These are phyloP conservation scores for Petromus typicus DNA, from an alignment of 2,113 vertebrate genomes.

Conservation along the genomic window DNA sequence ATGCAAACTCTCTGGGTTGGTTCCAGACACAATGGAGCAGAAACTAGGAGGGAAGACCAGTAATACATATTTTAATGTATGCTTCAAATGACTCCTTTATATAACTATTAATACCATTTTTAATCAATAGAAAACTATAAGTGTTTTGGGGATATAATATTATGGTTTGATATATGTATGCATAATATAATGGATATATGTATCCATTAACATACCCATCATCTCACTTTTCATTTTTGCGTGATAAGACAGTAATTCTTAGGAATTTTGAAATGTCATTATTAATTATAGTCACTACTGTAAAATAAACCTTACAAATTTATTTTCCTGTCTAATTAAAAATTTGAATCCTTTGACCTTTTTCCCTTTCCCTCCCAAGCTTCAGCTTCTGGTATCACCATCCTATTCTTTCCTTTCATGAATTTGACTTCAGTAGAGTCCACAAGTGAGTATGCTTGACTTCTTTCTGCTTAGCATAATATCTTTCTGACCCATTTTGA, in stretches of 20 bases:
- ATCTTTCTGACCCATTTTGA: neutral
- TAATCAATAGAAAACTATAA: neutral
- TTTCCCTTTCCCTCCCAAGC: neutral
- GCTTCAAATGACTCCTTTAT: neutral
- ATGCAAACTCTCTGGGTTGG: neutral
- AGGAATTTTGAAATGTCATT: neutral
- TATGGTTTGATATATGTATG: neutral
- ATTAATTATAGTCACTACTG: neutral
- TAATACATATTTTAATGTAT: neutral
- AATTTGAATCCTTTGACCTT: neutral
- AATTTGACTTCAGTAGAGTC: neutral
- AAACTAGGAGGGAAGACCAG: neutral
- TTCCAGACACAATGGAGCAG: neutral
- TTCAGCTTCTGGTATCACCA: neutral
- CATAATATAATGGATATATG: too few relatives aligned
- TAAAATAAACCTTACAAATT: neutral
- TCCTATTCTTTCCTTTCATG: neutral
- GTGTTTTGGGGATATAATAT: neutral
- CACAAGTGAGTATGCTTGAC: neutral
- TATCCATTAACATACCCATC: neutral
- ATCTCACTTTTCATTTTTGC: neutral
- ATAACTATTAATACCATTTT: neutral
- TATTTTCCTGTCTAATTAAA: neutral
- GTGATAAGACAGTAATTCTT: neutral
- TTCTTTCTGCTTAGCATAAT: neutral